phyloP scores from a whole-genome alignment of 2,113 vertebrate species.

The Apaloderma vittatum region DNA sequence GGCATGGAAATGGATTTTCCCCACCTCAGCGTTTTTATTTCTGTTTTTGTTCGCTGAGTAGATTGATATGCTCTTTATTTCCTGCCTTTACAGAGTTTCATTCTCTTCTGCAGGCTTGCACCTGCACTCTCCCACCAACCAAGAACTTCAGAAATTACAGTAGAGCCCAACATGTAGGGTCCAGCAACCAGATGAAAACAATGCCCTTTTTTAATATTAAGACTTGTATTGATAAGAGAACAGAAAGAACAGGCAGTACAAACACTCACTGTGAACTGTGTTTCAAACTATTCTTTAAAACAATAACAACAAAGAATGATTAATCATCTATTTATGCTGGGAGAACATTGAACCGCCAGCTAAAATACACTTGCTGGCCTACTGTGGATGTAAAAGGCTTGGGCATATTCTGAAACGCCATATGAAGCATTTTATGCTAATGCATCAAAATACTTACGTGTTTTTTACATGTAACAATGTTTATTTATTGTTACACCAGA shows the following conservation, averaged over 20 bases:
- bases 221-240: slow-evolving; percentile 40
- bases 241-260: slow-evolving; percentile 48
- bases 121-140: not conserved
- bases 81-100: not conserved
- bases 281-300: slow-evolving; percentile 58
- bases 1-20: not conserved
- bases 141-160: not conserved
- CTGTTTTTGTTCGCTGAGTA: not conserved
- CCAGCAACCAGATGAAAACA: slow-evolving; percentile 9
- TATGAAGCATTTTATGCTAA: not conserved
- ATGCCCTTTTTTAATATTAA: not conserved
- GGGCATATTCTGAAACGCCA: not conserved
- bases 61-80: not conserved
- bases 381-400: not conserved
- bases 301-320: slow-evolving; percentile 57
- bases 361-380: not conserved
- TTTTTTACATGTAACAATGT: not conserved
- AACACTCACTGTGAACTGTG: not conserved
- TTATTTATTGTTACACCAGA: not conserved
- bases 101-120: not conserved
- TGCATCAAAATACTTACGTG: slow-evolving; percentile 27
- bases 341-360: not conserved
- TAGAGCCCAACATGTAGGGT: not conserved
- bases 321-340: slow-evolving; percentile 49
- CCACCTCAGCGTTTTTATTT: not conserved